Evolutionary conservation across 2,113 vertebrate species (phyloP).

Genomic region (Chloroceryle aenea): DNA sequence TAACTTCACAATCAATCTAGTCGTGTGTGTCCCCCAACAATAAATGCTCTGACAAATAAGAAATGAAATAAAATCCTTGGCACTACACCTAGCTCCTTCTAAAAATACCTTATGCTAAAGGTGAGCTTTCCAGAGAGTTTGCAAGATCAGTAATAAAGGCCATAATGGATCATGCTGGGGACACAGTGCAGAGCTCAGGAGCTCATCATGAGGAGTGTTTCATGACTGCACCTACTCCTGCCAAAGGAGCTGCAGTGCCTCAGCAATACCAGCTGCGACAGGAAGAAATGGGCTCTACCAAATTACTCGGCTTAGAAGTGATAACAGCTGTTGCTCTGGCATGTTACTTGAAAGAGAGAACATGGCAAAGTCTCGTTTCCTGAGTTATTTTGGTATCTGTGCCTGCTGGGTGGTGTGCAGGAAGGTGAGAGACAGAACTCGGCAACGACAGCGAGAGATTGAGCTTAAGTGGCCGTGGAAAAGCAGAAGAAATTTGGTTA

Average conservation of each 20-base stretch:
- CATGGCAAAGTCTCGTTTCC: background rate
- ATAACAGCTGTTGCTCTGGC: constrained; percentile 4
- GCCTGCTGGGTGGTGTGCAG: background rate
- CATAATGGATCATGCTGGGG: background rate
- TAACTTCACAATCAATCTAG: background rate
- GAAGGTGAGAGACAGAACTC: background rate
- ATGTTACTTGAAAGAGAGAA: background rate
- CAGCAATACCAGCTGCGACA: background rate
- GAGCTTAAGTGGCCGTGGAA: background rate
- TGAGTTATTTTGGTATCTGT: background rate
- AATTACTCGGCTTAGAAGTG: background rate
- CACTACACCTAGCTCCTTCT: background rate
- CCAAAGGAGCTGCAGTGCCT: background rate
- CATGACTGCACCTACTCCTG: background rate
- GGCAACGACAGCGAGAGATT: background rate
- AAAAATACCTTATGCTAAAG: background rate
- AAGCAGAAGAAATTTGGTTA: background rate
- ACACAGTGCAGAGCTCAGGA: background rate
- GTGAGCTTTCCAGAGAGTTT: background rate
- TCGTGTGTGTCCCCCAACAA: background rate
- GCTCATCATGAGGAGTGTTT: background rate
- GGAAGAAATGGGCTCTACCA: background rate
- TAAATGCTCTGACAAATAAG: background rate
- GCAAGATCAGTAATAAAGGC: background rate
- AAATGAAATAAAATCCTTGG: background rate